Evolutionary conservation across 1,140 invertebrate species (phyloP), one percentile per base, ranked within the genome.

Genomic region (Nebria ingens): DNA sequence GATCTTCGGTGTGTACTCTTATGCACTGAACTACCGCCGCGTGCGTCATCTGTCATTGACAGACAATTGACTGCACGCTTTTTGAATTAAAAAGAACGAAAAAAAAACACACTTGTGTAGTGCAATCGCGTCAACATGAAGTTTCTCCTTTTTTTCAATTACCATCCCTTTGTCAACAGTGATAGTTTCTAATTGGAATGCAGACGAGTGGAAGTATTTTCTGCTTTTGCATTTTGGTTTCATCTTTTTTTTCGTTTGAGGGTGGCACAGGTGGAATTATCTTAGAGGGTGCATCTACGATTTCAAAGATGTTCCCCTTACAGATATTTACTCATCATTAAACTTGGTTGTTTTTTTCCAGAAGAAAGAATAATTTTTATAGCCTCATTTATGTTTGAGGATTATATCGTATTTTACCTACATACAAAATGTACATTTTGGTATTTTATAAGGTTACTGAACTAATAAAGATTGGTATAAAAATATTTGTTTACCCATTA

Each of bases 151-250:
- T 45, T 45, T 45, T 45, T 45, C 40, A 17, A 45, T 45, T 45
- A 45, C 15, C 9, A 17, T 45, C 40, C 40, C 40, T 45, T 45
- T 45, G 40, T 45, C 17, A 17, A 45, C 15, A 17, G 40, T 45
- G 40, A 45, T 45, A 45, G 40, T 45, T 45, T 45, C 40, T 45
- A 45, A 45, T 45, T 45, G 40, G 15, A 45, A 45, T 45, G 40
- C 40, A 45, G 9, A 17, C 3, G 15, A 11, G 15, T 45, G 40
- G 40, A 45, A 45, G 6, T 45, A 45, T 45, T 45, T 45, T 45
- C 40, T 17, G 9, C 17, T 45, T 45, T 45, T 11, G 9, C 15
- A 9, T 17, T 17, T 45, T n/a, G n/a, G n/a, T n/a, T n/a, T n/a
- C n/a, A n/a, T n/a, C n/a, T n/a, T n/a, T n/a, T n/a, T n/a, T n/a